Evolutionary conservation across 2,888 invertebrate species (phyloP).

Genomic region (Aporophyla lueneburgensis): DNA sequence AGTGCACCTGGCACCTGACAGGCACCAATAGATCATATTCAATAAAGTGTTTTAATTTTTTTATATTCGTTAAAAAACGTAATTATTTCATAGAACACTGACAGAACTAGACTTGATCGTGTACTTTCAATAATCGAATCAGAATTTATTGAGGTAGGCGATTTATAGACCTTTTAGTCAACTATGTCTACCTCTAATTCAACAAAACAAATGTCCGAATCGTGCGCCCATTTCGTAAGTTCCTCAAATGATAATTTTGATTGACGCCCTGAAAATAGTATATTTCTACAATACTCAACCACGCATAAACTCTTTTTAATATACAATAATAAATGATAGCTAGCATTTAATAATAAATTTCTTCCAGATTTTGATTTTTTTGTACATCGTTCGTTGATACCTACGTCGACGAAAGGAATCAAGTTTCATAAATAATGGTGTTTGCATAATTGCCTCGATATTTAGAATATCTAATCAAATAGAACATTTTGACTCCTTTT

Average conservation of each 20-base stretch:
- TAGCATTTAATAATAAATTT: slow-evolving; percentile 67
- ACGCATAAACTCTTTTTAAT: slow-evolving; percentile 69
- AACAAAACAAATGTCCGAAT: slow-evolving; percentile 91
- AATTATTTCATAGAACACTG: background rate
- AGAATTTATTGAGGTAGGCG: slow-evolving; percentile 30
- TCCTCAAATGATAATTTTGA: slow-evolving; percentile 87
- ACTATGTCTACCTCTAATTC: slow-evolving; percentile 75
- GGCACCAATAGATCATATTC: background rate
- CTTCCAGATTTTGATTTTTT: slow-evolving; percentile 74
- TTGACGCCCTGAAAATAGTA: slow-evolving; percentile 82
- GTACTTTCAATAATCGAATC: background rate
- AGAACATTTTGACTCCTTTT: slow-evolving; percentile 64
- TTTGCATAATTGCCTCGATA: slow-evolving; percentile 82
- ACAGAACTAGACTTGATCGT: background rate
- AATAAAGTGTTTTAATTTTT: background rate
- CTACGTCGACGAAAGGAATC: slow-evolving; percentile 87
- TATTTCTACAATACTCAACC: slow-evolving; percentile 67
- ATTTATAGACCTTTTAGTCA: slow-evolving; percentile 46
- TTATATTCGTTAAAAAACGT: background rate
- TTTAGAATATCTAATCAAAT: slow-evolving; percentile 71
- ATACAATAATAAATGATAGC: slow-evolving; percentile 55
- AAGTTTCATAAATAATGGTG: slow-evolving; percentile 88
- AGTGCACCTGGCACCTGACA: background rate
- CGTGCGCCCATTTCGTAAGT: slow-evolving; percentile 90
- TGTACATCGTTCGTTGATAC: slow-evolving; percentile 78